phyloP scores from a whole-genome alignment of 2,888 invertebrate species.

The Odontomyia ornata region DNA sequence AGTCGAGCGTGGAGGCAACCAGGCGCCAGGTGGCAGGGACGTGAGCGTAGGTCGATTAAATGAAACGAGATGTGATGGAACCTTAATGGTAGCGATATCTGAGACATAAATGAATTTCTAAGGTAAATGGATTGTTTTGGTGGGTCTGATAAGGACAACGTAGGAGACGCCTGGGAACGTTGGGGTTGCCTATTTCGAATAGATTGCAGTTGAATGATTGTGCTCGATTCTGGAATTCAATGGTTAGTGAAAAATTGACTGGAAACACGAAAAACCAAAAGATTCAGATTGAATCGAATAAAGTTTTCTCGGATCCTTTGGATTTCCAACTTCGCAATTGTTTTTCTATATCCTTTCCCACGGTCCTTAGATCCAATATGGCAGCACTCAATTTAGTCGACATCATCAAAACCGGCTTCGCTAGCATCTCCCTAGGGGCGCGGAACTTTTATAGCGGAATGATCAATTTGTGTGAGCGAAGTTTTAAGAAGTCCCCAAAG shows the following conservation, averaged over 20 bases:
- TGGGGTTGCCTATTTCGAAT: background rate
- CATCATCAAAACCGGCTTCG: constrained; percentile 14
- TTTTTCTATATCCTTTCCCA: too few relatives aligned
- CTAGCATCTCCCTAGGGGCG: constrained; percentile 25
- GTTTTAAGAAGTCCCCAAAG: constrained; percentile 26
- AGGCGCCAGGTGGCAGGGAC: background rate
- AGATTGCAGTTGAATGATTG: too few relatives aligned
- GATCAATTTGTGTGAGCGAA: constrained; percentile 41
- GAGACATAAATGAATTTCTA: constrained; percentile 44
- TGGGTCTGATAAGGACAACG: constrained; percentile 16
- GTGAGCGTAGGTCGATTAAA: constrained; percentile 36
- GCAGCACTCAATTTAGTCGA: background rate
- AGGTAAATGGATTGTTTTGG: constrained; percentile 44
- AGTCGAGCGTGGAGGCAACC: background rate
- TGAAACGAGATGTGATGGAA: constrained; percentile 42
- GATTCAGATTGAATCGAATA: too few relatives aligned
- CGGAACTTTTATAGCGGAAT: constrained; percentile 33
- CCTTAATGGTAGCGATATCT: constrained; percentile 42
- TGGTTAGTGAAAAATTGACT: too few relatives aligned
- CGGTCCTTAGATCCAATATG: background rate
- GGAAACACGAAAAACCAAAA: too few relatives aligned
- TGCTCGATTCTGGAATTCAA: too few relatives aligned
- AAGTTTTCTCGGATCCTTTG: too few relatives aligned
- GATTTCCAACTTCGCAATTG: too few relatives aligned
- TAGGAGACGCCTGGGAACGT: background rate